A percentile compares a stretch with the other conserved stretches of the same genome.
These are phyloP conservation scores for Magallana angulata DNA, from an alignment of 1,140 invertebrate genomes.

Conservation along the genomic window DNA sequence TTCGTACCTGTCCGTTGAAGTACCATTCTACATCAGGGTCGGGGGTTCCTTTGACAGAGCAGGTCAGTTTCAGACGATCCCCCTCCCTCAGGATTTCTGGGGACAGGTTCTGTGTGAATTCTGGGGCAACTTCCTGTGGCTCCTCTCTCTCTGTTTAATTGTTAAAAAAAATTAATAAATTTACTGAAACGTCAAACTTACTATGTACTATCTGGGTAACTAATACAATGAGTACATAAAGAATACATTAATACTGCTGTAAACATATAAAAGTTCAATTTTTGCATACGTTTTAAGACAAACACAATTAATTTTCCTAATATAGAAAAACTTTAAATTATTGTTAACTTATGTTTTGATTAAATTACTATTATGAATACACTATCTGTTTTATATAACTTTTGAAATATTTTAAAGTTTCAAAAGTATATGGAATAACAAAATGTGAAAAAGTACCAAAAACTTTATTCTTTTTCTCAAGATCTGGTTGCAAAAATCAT, in stretches of 20 bases:
- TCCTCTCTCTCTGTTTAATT: slow-evolving; percentile 36
- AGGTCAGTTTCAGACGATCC: slow-evolving; percentile 91
- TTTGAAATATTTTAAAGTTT: too few relatives aligned
- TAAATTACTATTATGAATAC: too few relatives aligned
- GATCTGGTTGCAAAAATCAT: too few relatives aligned
- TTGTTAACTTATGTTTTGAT: too few relatives aligned
- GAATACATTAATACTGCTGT: not conserved
- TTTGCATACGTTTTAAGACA: too few relatives aligned
- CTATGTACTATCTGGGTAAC: not conserved
- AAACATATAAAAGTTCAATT: too few relatives aligned
- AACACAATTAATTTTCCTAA: too few relatives aligned
- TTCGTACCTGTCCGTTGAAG: slow-evolving; percentile 70
- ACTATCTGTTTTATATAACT: too few relatives aligned
- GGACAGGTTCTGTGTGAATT: slow-evolving; percentile 65
- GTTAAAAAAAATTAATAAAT: not conserved
- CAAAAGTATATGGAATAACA: not conserved
- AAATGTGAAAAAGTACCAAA: not conserved
- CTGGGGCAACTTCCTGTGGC: slow-evolving; percentile 63
- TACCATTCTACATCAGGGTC: slow-evolving; percentile 87
- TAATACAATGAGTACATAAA: not conserved
- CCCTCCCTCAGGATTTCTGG: slow-evolving; percentile 75
- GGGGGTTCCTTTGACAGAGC: slow-evolving; percentile 95
- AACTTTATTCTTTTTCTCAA: too few relatives aligned
- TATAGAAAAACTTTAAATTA: too few relatives aligned
- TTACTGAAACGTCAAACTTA: not conserved